Base-by-base conservation (phyloP, 2,797 vertebrate genomes). In the Ctenopoma kingsleyae region DNA sequence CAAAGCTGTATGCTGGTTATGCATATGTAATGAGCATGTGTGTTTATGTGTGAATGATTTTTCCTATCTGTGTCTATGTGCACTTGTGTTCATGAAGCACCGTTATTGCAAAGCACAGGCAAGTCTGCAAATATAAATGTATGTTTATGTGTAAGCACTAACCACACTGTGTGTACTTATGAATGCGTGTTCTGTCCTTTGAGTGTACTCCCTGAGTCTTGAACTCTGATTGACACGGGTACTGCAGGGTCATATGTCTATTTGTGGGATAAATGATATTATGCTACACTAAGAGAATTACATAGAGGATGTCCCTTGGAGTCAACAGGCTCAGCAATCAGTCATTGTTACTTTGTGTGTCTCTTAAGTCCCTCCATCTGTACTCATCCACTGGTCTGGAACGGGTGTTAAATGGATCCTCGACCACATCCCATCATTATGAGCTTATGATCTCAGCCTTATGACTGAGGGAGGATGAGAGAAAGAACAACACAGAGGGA, bases 211-310 rank as follows among this genome's bases (percentile, higher is more conserved):
- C 36, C 64, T 17, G 27, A 81, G 80, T 86, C 80, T 71, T 92
- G 91, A 93, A 93, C 92, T 92, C 87, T 74, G 72, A 83, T 81
- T 91, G 91, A 93, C 92, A 89, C 83, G 85, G 81, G 76, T 81
- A 88, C 76, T 62, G 85, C 67, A 70, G 91, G 93, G 91, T 93
- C 92, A 93, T 63, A 70, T 67, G 90, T 92, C 92, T 89, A 89
- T 92, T 91, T 92, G 89, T 59, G 58, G 87, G 91, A 91, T 91
- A 92, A 91, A 94, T 93, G 79, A 89, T 83, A 91, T 91, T 91
- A 90, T 86, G 89, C 88, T 77, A 82, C 91, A 87, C 86, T 91
- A 92, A 90, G 90, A 89, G 93, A 92, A 93, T 93, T 91, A 91
- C 89, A 91, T 67, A 86, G 89, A 91, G 91, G 90, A 93, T 90